phyloP scores from a whole-genome alignment of 1,140 invertebrate species.

The Bradynema listronoti region DNA sequence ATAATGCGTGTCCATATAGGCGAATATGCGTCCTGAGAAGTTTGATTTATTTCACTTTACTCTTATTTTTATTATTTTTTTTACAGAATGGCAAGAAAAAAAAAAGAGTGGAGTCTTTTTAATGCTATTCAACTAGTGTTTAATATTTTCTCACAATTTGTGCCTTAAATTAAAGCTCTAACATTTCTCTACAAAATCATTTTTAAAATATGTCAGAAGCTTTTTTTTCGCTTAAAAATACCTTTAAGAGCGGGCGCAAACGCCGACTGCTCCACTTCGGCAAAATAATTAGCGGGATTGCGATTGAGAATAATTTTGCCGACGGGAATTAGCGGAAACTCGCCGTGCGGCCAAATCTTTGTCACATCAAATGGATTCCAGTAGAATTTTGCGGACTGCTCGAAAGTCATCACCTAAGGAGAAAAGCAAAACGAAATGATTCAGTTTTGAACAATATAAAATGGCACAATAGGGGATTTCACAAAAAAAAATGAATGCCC shows the following conservation, averaged over 20 bases:
- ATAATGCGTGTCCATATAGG: slow-evolving; percentile 87
- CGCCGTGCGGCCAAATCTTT: slow-evolving; percentile 68
- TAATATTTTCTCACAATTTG: slow-evolving; percentile 80
- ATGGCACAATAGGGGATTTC: too few species aligned
- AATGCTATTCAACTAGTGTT: slow-evolving; percentile 87
- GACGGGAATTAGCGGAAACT: slow-evolving; percentile 81
- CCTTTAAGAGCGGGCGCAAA: slow-evolving; percentile 86
- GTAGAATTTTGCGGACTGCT: slow-evolving; percentile 63
- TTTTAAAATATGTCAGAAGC: too few species aligned
- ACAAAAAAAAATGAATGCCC: too few species aligned
- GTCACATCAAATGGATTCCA: slow-evolving; percentile 87
- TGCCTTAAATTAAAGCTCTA: too few species aligned
- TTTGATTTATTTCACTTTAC: too few species aligned
- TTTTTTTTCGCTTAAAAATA: slow-evolving; percentile 81
- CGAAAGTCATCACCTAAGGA: slow-evolving; percentile 64
- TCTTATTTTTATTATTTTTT: too few species aligned
- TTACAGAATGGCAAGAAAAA: too few species aligned
- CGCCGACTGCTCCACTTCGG: slow-evolving; percentile 67
- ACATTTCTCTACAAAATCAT: too few species aligned
- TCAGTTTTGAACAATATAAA: too few species aligned
- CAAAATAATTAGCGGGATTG: slow-evolving; percentile 71
- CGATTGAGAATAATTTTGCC: slow-evolving; percentile 79
- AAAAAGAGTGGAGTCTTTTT: slow-evolving; percentile 64
- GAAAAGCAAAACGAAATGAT: too few species aligned
- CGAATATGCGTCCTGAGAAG: slow-evolving; percentile 69